Base-by-base conservation (phyloP, 1,140 invertebrate species). In the Babylonia areolata region DNA sequence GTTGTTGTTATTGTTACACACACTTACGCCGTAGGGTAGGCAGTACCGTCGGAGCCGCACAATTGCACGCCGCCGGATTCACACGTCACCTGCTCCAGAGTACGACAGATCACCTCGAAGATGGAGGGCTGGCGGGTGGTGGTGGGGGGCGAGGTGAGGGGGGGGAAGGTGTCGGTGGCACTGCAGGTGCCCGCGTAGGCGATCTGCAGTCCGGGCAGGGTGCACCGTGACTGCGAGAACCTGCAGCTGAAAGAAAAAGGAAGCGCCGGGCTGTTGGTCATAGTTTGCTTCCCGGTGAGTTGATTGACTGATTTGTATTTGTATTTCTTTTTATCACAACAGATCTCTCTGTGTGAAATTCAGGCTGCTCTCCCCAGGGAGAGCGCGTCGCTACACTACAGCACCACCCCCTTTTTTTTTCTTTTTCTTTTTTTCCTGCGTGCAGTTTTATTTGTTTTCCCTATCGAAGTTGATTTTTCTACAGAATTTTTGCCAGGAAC, bases 81-180 rank as follows among this genome's bases (percentile, higher is more conserved):
- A 46, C 77, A 79, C 3, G 77, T 42, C 20, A 79, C 77, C n/a
- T 79, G 39, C n/a, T 79, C 39, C 20, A 79, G 77, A 3, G 77
- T 42, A 39, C 77, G 77, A 28, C 77, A 79, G 77, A 79, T 79
- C 37, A 79, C 42, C 37, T 79, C 77, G 12, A 79, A 46, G 12
- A 79, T 39, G 40, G 77, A 79, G 15, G 77, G 77, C 23, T 37
- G 12, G 5, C 12, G 37, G 77, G 77, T 79, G 40, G 77, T 20
- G 77, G 33, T 37, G 37, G 33, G 77, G 5, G 33, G n/a, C 9
- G 71, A 35, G 39, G 77, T 79, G 39, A 31, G 12, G 40, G 77
- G 3, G 77, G 40, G 2, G 77, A 40, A 42, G 77, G 39, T 42
- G 39, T 40, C 40, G 3, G 77, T 79, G n/a, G 20, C 9, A 11